Evolutionary conservation across 2,888 invertebrate genomes (phyloP), one percentile per base, ranked within the genome.

Genomic region (Epirrhoe tristata): DNA sequence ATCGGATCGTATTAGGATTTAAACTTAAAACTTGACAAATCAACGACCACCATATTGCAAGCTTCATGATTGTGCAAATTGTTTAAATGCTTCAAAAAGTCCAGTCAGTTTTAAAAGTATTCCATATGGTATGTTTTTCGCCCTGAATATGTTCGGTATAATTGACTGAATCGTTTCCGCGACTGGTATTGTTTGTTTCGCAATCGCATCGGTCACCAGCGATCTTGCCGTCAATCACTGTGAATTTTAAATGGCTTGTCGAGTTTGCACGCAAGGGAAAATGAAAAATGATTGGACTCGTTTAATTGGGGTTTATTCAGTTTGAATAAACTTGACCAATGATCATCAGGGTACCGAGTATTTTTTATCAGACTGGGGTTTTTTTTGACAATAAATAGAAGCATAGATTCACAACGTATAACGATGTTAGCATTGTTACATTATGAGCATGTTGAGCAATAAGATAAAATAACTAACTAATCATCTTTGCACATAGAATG

Each of bases 161-260:
- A 17, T 14, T 31, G 64, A 68, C 34, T 63, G 64, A 54, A 51
- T 60, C 14, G 43, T 58, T 55, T 56, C 57, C 39, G 69, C 69
- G 39, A 66, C 48, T 10, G 36, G 34, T n/a, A n/a, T 48, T 6
- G 46, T 32, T n/a, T 5, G 52, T 53, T 59, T 52, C 39, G 69
- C 70, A 52, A 64, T 56, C 48, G 57, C 63, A 14, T 46, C 48
- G 62, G 39, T 43, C 12, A 12, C 57, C 52, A 46, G 10, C 63
- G 53, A 64, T 81, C 75, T 76, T 70, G 55, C 61, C 74, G 80
- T 80, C 84, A 50, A 70, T 78, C 81, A 77, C 59, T 43, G 55
- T 74, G 58, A 66, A 72, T 68, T 67, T 66, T 62, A 62, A 65
- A 71, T 67, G 60, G 63, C 50, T 52, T 46, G 36, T 63, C 51